A percentile compares a stretch with the other conserved stretches of the same genome.
These are phyloP conservation scores for Papilio aristodemus DNA, from an alignment of 1,140 invertebrate species.

Conservation along the genomic window DNA sequence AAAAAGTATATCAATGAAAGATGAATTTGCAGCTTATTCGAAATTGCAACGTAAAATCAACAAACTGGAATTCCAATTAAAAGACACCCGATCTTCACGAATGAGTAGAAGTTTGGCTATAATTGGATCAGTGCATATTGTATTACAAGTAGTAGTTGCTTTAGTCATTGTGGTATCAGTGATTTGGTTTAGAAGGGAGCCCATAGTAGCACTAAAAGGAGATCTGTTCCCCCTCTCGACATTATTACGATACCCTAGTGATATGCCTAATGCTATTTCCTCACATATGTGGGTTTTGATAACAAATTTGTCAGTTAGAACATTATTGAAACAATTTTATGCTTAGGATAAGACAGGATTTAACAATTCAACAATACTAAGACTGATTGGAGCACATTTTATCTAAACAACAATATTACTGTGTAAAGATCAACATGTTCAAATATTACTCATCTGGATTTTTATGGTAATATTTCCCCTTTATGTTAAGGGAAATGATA, in stretches of 20 bases:
- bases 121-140: constrained; percentile 64
- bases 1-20: constrained; percentile 72
- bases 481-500: background rate
- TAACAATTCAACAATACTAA: constrained; percentile 23
- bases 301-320: constrained; percentile 69
- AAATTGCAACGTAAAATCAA: constrained; percentile 75
- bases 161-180: constrained; percentile 63
- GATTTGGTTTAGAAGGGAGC: constrained; percentile 68
- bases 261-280: constrained; percentile 70
- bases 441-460: background rate
- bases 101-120: constrained; percentile 63
- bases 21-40: constrained; percentile 77
- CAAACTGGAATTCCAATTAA: constrained; percentile 63
- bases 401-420: background rate
- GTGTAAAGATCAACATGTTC: constrained; percentile 3
- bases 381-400: constrained; percentile 31
- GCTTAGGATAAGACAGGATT: constrained; percentile 29
- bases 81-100: constrained; percentile 62
- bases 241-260: constrained; percentile 70
- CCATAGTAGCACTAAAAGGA: constrained; percentile 66
- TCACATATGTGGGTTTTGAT: constrained; percentile 76
- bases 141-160: constrained; percentile 61
- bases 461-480: background rate
- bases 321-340: constrained; percentile 59
- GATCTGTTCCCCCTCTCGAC: constrained; percentile 68